These are phyloP conservation scores for Drosophila nebulosa DNA, from an alignment of 1,140 invertebrate genomes.

Conservation along the genomic window DNA sequence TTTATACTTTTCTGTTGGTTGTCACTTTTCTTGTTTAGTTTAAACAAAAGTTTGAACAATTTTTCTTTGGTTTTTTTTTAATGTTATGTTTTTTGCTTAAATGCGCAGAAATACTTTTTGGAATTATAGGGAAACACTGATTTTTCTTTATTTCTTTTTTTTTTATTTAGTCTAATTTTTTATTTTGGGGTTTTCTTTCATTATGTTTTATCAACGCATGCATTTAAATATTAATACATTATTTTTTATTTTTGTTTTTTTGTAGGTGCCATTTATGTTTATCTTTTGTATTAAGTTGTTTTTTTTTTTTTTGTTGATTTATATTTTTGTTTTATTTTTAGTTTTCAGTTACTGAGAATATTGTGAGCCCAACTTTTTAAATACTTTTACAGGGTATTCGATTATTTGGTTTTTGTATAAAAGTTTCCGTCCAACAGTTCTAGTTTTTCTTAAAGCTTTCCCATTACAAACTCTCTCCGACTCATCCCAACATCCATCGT, in stretches of 20 bases:
- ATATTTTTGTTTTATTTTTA: slow-evolving; percentile 33
- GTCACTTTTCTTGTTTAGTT: slow-evolving; percentile 38
- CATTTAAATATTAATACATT: slow-evolving; percentile 21
- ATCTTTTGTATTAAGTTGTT: slow-evolving; percentile 36
- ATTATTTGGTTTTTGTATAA: slow-evolving; percentile 39
- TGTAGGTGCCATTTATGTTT: slow-evolving; percentile 41
- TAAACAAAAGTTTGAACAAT: slow-evolving; percentile 41
- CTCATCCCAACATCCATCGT: slow-evolving; percentile 9
- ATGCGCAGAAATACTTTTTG: slow-evolving; percentile 76
- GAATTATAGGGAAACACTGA: slow-evolving; percentile 67
- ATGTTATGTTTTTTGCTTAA: slow-evolving; percentile 54
- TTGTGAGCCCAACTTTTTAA: slow-evolving; percentile 5
- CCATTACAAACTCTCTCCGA: slow-evolving; percentile 51
- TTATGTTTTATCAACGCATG: slow-evolving; percentile 54
- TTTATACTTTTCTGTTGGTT: slow-evolving; percentile 18
- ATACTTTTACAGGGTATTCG: not conserved
- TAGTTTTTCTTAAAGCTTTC: slow-evolving; percentile 75
- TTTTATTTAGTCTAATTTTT: slow-evolving; percentile 33
- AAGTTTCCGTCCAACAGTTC: slow-evolving; percentile 57
- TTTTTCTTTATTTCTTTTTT: slow-evolving; percentile 28
- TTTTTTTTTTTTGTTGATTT: slow-evolving; percentile 46
- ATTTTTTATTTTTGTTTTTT: slow-evolving; percentile 31
- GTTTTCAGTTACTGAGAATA: not conserved
- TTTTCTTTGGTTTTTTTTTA: slow-evolving; percentile 48
- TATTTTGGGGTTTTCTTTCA: slow-evolving; percentile 40